A percentile compares a stretch with the other conserved stretches of the same genome.
phyloP scores from a whole-genome alignment of 2,888 invertebrate genomes.

The Tupiocoris notatus region DNA sequence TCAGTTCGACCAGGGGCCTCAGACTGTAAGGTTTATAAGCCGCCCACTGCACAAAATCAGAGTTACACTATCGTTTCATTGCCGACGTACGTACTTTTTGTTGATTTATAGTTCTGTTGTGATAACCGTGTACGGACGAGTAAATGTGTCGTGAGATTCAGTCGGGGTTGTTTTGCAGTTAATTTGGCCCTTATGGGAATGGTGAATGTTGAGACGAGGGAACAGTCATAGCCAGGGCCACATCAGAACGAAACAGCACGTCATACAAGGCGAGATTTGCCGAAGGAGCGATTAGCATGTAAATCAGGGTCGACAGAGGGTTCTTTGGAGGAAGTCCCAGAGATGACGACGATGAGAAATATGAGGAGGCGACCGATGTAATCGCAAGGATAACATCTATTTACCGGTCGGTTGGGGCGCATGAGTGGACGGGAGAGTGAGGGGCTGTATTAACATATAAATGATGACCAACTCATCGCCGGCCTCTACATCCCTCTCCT shows the following conservation, averaged over 20 bases:
- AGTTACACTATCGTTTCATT: no score
- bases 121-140: no score
- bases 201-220: not conserved
- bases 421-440: not conserved
- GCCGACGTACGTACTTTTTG: no score
- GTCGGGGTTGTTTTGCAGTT: not conserved
- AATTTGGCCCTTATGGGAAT: not conserved
- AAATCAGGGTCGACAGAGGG: conserved; percentile 5
- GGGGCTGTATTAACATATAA: conserved; percentile 21
- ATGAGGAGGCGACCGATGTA: not conserved
- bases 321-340: no score
- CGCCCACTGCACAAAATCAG: no score
- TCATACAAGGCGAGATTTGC: not conserved
- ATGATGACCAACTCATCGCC: conserved; percentile 1
- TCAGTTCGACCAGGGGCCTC: no score
- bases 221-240: not conserved
- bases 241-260: not conserved
- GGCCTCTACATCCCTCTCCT: not conserved
- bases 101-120: no score
- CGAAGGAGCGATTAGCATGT: conserved; percentile 23
- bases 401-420: no score
- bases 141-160: no score
- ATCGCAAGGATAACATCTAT: conserved; percentile 20
- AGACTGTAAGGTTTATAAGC: no score
- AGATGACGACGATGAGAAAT: no score